Evolutionary conservation across 2,888 invertebrate genomes (phyloP).

Genomic region (Strigamia crassipes): DNA sequence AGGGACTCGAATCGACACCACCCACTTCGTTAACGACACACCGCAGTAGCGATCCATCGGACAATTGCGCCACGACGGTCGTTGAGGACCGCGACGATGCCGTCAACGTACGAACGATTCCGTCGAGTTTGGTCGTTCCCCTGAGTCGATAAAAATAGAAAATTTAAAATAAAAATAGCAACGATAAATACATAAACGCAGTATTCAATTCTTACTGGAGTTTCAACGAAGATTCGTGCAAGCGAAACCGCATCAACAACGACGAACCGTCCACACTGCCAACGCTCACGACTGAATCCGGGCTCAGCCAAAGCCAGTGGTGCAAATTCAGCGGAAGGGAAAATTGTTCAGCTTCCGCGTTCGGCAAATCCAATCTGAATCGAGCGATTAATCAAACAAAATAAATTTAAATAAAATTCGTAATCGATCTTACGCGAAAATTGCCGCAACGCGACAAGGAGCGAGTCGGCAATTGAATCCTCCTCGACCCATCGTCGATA

Average conservation of each 20-base stretch:
- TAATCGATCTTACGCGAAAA: neutral
- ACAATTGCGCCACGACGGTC: conserved; percentile 56
- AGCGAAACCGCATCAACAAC: neutral
- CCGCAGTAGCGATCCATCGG: conserved; percentile 58
- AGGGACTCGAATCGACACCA: neutral
- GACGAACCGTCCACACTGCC: neutral
- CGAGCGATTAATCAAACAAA: neutral
- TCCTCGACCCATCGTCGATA: neutral
- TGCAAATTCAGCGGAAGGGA: conserved; percentile 54
- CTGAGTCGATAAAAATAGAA: conserved; percentile 49
- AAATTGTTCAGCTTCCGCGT: neutral
- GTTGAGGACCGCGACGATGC: conserved; percentile 50
- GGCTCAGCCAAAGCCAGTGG: conserved; percentile 66
- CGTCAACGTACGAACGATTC: conserved; percentile 53
- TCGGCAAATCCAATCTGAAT: neutral
- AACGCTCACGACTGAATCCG: conserved; percentile 53
- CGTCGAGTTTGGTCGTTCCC: conserved; percentile 52
- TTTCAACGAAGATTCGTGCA: neutral
- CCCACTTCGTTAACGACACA: conserved; percentile 53
- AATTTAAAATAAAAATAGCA: neutral
- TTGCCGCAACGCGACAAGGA: neutral
- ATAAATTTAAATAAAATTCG: neutral
- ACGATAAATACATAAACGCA: neutral
- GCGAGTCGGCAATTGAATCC: neutral
- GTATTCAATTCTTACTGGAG: neutral